phyloP scores from a whole-genome alignment of 2,797 vertebrate species.

The Cichlasoma orientale region DNA sequence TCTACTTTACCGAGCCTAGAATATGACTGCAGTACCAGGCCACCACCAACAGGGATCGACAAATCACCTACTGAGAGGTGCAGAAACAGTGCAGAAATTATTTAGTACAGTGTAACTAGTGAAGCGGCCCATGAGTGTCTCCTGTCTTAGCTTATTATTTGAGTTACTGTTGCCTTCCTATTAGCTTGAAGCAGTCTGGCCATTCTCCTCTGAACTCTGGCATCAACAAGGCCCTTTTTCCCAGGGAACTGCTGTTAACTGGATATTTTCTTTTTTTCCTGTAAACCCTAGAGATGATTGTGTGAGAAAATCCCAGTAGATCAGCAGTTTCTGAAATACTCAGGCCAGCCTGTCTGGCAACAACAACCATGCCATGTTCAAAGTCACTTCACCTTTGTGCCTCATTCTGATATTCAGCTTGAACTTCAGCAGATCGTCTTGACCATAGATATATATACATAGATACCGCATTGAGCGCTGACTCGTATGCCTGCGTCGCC shows the following conservation, averaged over 20 bases:
- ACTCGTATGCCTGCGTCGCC: too few relatives aligned
- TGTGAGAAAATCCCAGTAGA: too few relatives aligned
- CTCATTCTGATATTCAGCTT: background rate
- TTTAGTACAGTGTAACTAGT: background rate
- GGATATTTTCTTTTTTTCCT: background rate
- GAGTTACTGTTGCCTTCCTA: background rate
- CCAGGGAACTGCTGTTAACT: background rate
- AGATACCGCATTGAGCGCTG: too few relatives aligned
- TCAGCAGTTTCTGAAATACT: background rate
- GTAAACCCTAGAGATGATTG: background rate
- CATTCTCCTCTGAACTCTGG: background rate
- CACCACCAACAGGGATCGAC: slow-evolving; percentile 11
- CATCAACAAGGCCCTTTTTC: background rate
- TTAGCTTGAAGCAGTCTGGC: background rate
- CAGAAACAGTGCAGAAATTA: background rate
- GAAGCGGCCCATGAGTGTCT: background rate
- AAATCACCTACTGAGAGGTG: background rate
- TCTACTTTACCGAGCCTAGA: slow-evolving; percentile 61
- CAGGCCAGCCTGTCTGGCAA: background rate
- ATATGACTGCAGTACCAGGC: background rate
- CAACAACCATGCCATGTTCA: background rate
- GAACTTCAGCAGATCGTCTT: background rate
- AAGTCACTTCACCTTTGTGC: background rate
- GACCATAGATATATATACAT: too few relatives aligned
- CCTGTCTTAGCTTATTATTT: background rate